These are phyloP conservation scores for Unio pictorum DNA, from an alignment of 2,888 invertebrate genomes.

Conservation along the genomic window DNA sequence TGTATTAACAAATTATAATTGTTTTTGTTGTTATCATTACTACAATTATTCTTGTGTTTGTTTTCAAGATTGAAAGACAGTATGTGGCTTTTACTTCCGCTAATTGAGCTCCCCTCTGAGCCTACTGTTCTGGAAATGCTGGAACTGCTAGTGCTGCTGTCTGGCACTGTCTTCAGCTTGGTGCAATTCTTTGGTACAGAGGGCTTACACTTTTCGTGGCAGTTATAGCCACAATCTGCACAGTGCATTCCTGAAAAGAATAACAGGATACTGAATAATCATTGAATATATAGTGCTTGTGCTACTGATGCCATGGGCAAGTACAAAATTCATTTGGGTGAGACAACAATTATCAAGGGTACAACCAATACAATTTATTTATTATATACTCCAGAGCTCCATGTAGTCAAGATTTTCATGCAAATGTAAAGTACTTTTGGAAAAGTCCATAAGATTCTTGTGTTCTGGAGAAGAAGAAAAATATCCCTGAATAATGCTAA, in stretches of 20 bases:
- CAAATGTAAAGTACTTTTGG: too few species aligned
- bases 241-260: conserved; percentile 78
- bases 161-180: conserved; percentile 63
- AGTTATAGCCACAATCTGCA: conserved; percentile 93
- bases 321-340: not conserved
- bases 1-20: too few species aligned
- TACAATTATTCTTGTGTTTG: too few species aligned
- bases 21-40: too few species aligned
- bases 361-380: too few species aligned
- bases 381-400: too few species aligned
- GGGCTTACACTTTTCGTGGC: conserved; percentile 95
- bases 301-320: not conserved
- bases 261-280: not conserved
- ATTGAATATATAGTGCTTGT: not conserved
- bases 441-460: too few species aligned
- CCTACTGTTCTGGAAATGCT: conserved; percentile 55
- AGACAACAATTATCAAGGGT: too few species aligned
- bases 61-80: too few species aligned
- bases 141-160: conserved; percentile 53
- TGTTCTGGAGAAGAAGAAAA: too few species aligned
- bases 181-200: conserved; percentile 81
- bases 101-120: conserved; percentile 39
- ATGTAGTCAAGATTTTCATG: too few species aligned
- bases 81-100: conserved; percentile 27
- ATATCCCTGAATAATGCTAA: too few species aligned